Evolutionary conservation across 2,797 vertebrate genomes (phyloP), one percentile per base, ranked within the genome.

Genomic region (Graptemys geographica): DNA sequence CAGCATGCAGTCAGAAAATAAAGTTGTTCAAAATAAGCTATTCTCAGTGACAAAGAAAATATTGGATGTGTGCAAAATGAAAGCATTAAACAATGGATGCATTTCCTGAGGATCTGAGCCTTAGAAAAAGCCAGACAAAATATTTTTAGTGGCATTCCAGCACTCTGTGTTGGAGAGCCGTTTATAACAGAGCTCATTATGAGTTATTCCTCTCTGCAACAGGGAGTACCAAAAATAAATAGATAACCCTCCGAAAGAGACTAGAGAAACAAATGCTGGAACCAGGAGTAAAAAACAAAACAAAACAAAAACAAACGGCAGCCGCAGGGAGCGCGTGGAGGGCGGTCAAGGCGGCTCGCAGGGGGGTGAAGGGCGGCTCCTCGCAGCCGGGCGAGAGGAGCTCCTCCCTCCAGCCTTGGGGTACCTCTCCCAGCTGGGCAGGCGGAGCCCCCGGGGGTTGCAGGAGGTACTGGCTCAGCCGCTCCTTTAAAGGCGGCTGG

Each of bases 141-240:
- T 96, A 96, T 97, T 96, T 97, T 96, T 96, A 97, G 95, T 96
- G 96, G 95, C 96, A 94, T 95, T 96, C 96, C 96, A 97, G 95
- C 90, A 94, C 94, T 94, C 95, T 92, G 93, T 96, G 96, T 96
- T 97, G 95, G 96, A 95, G 94, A 97, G 96, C 95, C 94, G 96
- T 97, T 96, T 97, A 96, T 95, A 97, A 97, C 94, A 97, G 96
- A 96, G 82, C 88, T 96, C 93, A 97, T 96, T 96, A 95, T 95
- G 97, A 96, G 95, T 95, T 96, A 96, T 74, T 94, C 95, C 91
- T 94, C 93, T 93, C 95, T 96, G 97, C 91, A 96, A 84, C 95
- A 97, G 83, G 95, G 93, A 93, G 95, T 92, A 96, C 91, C 95
- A 96, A 96, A 95, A 96, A 69, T n/a, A 69, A 96, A 93, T 91